Base-by-base conservation (phyloP, 2,113 vertebrate species). In the Cynocephalus volans region DNA sequence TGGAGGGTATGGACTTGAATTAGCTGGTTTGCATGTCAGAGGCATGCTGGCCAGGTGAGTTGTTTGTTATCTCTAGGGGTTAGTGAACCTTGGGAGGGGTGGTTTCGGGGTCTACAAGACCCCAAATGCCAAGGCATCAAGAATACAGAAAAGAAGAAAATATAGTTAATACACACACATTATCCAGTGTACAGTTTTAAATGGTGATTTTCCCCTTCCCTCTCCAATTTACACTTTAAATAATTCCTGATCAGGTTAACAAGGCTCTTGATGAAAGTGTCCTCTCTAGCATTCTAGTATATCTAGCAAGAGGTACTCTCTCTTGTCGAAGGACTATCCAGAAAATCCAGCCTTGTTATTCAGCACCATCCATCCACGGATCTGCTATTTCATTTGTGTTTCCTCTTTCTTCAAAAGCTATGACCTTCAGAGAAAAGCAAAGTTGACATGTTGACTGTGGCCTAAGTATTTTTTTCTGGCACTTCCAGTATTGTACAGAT, bases 111-210 rank as follows among this genome's bases (percentile, higher is more conserved):
- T 75, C 75, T 11, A 1, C 8, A 15, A 70, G 36, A 14, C 75
- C 52, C 60, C 54, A 45, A 75, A 93, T 85, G 50, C 69, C 8
- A 52, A n/a, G 90, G 14, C 36, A 52, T 65, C 33, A 56, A 17
- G 19, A 82, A 72, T 60, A 60, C 15, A 90, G 67, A 93, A 95
- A 85, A 80, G 24, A 48, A 93, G 60, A 65, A 75, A 48, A 26
- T 13, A 8, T 31, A 26, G 8, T 77, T 33, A 58, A 45, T 31
- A n/a, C 2, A 33, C 9, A 1, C 8, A 8, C 9, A 14, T 69
- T 80, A 48, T 85, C 73, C 14, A 76, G 10, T 69, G 8, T 18
- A 5, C 13, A 50, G 10, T 79, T 67, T 87, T 31, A 26, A 10
- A 14, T 81, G 67, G 33, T 31, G 84, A 36, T n/a, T 28, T 24